Conservation (phyloP, 2,797 vertebrate species). For the Iguana delicatissima region DNA sequence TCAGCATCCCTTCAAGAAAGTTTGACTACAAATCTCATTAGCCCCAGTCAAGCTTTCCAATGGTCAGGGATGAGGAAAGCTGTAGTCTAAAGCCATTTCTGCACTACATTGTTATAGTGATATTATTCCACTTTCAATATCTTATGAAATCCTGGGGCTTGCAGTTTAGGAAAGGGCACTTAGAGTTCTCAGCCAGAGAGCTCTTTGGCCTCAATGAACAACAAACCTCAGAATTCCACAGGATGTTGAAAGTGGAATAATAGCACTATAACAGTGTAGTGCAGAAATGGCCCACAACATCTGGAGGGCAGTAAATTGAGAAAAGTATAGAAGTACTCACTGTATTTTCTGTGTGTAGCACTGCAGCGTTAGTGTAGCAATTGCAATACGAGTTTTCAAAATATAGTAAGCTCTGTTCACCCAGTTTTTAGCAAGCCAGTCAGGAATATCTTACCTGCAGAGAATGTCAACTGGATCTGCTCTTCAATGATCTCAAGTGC, state of each 20-base stretch:
- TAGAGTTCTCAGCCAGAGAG: too few relatives aligned
- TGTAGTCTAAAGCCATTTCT: too few relatives aligned
- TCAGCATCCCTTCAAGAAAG: background rate
- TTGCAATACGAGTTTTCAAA: slow-evolving; percentile 29
- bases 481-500: slow-evolving; percentile 95
- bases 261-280: too few relatives aligned
- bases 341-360: background rate
- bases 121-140: too few relatives aligned
- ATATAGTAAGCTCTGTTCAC: background rate
- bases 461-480: slow-evolving; percentile 96
- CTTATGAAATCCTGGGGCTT: too few relatives aligned
- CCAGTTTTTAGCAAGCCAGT: accelerated
- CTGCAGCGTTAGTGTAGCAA: background rate
- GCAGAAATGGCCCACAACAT: background rate
- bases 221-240: too few relatives aligned
- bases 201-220: too few relatives aligned
- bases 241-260: too few relatives aligned
- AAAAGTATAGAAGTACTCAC: background rate
- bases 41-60: background rate
- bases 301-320: background rate
- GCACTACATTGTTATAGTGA: too few relatives aligned
- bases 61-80: background rate
- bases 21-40: background rate
- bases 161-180: too few relatives aligned
- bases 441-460: slow-evolving; percentile 83